phyloP scores from a whole-genome alignment of 2,113 vertebrate genomes.

The Phylloscopus whistleri region DNA sequence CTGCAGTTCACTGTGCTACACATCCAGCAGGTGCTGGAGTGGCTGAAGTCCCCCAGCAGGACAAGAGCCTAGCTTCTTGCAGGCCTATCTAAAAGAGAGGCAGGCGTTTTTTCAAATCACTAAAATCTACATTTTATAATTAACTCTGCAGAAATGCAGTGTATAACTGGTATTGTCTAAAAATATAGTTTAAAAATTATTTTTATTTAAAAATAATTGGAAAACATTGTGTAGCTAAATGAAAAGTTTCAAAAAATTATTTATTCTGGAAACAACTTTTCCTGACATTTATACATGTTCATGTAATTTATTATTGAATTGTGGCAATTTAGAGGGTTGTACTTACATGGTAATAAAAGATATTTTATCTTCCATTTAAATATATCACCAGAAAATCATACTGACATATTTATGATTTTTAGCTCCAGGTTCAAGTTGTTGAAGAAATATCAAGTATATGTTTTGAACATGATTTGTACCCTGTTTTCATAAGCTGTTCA shows the following conservation, averaged over 20 bases:
- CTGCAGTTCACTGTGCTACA: neutral
- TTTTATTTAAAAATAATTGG: neutral
- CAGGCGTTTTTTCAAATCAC: neutral
- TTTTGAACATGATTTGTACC: neutral
- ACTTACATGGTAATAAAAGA: neutral
- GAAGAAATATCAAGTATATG: neutral
- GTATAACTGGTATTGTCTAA: neutral
- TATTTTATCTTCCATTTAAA: neutral
- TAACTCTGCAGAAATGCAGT: neutral
- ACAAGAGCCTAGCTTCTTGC: neutral
- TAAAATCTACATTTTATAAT: neutral
- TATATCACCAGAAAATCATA: neutral
- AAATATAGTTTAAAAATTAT: neutral
- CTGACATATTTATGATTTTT: neutral
- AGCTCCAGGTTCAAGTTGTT: neutral
- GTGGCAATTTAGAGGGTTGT: neutral
- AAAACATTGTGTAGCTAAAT: neutral
- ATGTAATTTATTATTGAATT: neutral
- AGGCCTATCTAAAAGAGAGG: neutral
- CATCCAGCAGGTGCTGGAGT: fast-evolving
- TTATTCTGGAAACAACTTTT: neutral
- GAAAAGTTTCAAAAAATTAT: neutral
- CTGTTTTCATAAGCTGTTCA: neutral
- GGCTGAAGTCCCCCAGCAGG: neutral
- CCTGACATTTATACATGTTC: neutral